These are phyloP conservation scores for Stomatorhinus walkeri DNA, from an alignment of 2,797 vertebrate species.

Conservation along the genomic window DNA sequence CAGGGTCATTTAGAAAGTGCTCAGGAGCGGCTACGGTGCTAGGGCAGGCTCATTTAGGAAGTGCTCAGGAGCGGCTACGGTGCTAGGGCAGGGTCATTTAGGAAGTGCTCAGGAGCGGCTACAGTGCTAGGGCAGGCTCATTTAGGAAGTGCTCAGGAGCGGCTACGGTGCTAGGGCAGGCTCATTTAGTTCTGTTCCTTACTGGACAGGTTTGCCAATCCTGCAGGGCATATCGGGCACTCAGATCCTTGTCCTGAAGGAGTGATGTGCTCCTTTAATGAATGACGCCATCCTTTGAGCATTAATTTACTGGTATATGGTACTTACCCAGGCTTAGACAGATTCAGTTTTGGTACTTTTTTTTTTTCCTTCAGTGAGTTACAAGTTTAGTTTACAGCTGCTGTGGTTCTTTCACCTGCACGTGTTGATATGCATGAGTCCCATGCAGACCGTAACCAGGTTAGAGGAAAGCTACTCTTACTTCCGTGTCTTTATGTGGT, in stretches of 20 bases:
- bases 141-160: too few relatives aligned
- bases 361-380: neutral
- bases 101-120: too few relatives aligned
- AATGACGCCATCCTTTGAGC: neutral
- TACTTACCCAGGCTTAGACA: neutral
- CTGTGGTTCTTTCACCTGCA: neutral
- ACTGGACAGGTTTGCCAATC: too few relatives aligned
- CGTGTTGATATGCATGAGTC: neutral
- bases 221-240: too few relatives aligned
- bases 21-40: neutral
- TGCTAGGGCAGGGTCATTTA: too few relatives aligned
- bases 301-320: neutral
- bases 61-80: too few relatives aligned
- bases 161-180: too few relatives aligned
- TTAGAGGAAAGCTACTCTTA: neutral
- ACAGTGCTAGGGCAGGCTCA: too few relatives aligned
- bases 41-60: too few relatives aligned
- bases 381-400: neutral
- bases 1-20: neutral
- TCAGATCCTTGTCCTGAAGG: neutral
- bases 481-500: neutral
- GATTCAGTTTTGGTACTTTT: neutral
- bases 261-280: neutral
- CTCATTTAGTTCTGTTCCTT: too few relatives aligned
- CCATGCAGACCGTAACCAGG: neutral